A percentile compares a stretch with the other conserved stretches of the same genome.
phyloP scores from a whole-genome alignment of 2,888 invertebrate genomes.

The Achlya flavicornis region DNA sequence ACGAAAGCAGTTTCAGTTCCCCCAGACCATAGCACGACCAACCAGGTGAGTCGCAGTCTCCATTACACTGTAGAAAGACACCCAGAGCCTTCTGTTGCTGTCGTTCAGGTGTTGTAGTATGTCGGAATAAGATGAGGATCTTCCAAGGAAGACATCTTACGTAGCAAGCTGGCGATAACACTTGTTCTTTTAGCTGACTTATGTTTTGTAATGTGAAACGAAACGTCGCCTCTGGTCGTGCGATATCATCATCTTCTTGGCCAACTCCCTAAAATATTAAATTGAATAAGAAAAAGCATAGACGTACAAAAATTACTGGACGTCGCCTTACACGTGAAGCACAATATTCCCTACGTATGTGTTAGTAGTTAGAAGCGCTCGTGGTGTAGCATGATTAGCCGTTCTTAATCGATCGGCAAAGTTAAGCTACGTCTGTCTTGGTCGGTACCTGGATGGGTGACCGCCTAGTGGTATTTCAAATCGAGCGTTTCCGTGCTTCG shows the following conservation, averaged over 20 bases:
- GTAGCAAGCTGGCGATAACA: constrained; percentile 94
- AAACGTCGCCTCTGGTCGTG: constrained; percentile 97
- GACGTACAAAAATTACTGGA: too few species aligned
- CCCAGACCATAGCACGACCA: constrained; percentile 99
- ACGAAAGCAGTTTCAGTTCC: constrained; percentile 94
- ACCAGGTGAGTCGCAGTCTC: constrained; percentile 96
- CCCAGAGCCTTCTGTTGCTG: constrained; percentile 89
- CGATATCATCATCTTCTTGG: constrained; percentile 89
- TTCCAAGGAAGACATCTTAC: constrained; percentile 99
- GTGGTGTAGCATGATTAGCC: too few species aligned
- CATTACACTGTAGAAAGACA: constrained; percentile 97
- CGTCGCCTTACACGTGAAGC: too few species aligned
- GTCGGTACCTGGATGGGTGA: too few species aligned
- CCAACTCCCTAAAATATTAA: constrained; percentile 64
- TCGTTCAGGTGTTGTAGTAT: constrained; percentile 89
- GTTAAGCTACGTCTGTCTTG: too few species aligned
- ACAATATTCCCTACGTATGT: background rate
- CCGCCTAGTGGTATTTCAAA: too few species aligned
- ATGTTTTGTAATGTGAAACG: constrained; percentile 93
- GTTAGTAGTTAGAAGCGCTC: too few species aligned
- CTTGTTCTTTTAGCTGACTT: constrained; percentile 92
- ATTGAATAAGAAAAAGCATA: constrained; percentile 2
- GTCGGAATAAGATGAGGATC: constrained; percentile 96
- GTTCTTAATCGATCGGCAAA: too few species aligned
- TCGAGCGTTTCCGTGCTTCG: too few species aligned